Evolutionary conservation across 2,797 vertebrate species (phyloP).

Genomic region (Acanthurus leucopareius): DNA sequence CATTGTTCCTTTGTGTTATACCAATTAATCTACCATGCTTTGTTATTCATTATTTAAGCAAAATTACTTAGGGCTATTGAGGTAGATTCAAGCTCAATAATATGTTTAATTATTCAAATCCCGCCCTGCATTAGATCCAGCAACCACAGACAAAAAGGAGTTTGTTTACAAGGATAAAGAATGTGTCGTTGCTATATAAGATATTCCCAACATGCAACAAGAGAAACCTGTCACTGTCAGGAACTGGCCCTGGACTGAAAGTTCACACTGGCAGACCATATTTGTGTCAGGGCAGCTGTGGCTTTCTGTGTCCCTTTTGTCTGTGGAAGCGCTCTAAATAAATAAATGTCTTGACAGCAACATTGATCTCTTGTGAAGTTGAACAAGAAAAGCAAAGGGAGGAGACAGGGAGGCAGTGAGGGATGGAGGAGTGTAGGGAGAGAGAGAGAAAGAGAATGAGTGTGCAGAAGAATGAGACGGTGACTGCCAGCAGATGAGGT

Average conservation of each 20-base stretch:
- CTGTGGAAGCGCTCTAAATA: slow-evolving; percentile 73
- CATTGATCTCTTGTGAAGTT: slow-evolving; percentile 82
- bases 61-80: slow-evolving; percentile 52
- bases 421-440: slow-evolving; percentile 49
- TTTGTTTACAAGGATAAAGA: slow-evolving; percentile 59
- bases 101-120: slow-evolving; percentile 68
- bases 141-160: slow-evolving; percentile 50
- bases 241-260: slow-evolving; percentile 53
- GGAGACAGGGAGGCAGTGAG: slow-evolving; percentile 62
- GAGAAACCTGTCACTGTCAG: slow-evolving; percentile 63
- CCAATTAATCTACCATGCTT: slow-evolving; percentile 44
- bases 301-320: slow-evolving; percentile 66
- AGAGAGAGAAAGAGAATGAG: slow-evolving; percentile 41
- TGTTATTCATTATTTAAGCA: slow-evolving; percentile 67
- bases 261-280: slow-evolving; percentile 60
- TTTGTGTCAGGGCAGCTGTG: slow-evolving; percentile 64
- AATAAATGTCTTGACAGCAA: slow-evolving; percentile 80
- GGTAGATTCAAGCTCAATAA: slow-evolving; percentile 50
- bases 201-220: slow-evolving; percentile 53
- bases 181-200: slow-evolving; percentile 42
- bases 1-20: slow-evolving; percentile 28
- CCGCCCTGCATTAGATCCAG: slow-evolving; percentile 32
- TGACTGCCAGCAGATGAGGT: slow-evolving; percentile 74
- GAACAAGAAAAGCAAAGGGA: slow-evolving; percentile 65
- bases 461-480: slow-evolving; percentile 59